These are phyloP conservation scores for Pachymerium ferrugineum DNA, from an alignment of 2,888 invertebrate genomes.

Conservation along the genomic window DNA sequence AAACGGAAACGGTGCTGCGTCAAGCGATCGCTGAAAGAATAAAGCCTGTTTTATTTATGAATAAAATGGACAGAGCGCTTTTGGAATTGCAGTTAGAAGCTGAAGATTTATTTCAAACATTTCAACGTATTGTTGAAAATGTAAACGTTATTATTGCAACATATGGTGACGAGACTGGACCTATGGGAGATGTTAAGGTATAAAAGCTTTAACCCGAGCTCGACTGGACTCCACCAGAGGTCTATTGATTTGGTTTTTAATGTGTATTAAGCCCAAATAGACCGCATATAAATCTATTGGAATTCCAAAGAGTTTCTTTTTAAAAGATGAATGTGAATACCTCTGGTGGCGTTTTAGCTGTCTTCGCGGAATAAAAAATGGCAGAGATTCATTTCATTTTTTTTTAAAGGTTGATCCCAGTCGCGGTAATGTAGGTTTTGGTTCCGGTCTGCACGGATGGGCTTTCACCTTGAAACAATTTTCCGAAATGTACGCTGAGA, in stretches of 20 bases:
- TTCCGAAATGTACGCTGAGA: constrained; percentile 96
- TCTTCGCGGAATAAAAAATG: no score
- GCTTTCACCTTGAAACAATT: constrained; percentile 99
- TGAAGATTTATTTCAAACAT: constrained; percentile 97
- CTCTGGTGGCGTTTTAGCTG: no score
- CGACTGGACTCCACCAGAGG: no score
- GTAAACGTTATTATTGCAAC: constrained; percentile 99
- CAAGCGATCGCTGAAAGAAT: constrained; percentile 99
- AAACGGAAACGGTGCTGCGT: constrained; percentile 98
- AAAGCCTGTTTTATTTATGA: constrained; percentile 99
- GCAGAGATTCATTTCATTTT: not conserved
- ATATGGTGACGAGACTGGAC: constrained; percentile 93
- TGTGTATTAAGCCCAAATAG: not conserved
- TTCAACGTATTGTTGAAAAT: constrained; percentile 99
- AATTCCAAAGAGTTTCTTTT: no score
- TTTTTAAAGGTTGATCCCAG: constrained; percentile 74
- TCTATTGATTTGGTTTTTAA: not conserved
- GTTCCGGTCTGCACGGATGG: constrained; percentile 99
- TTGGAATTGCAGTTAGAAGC: constrained; percentile 92
- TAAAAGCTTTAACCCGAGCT: constrained; percentile 46
- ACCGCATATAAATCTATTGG: no score
- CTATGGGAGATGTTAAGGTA: constrained; percentile 98
- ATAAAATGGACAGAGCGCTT: constrained; percentile 99
- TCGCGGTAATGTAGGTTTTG: constrained; percentile 98
- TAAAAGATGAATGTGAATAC: no score